phyloP scores from a whole-genome alignment of 2,888 invertebrate genomes.

The Glomeris marginata region DNA sequence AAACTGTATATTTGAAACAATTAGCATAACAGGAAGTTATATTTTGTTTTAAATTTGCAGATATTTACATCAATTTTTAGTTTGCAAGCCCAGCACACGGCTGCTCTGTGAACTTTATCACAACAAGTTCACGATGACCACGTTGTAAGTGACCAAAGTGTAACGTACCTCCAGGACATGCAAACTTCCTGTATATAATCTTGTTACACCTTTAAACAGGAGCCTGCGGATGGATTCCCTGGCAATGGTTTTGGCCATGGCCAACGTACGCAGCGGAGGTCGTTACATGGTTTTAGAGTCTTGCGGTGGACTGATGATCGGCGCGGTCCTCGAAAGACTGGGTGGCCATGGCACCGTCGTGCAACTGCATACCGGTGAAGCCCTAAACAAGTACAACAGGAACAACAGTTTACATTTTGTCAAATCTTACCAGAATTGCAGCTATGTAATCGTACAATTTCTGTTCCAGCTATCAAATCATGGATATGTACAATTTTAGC shows the following conservation, averaged over 20 bases:
- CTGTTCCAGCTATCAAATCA: slow-evolving; percentile 38
- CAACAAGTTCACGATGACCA: slow-evolving; percentile 48
- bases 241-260: slow-evolving; percentile 68
- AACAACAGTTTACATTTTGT: neutral
- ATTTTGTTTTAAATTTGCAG: slow-evolving; percentile 19
- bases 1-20: neutral
- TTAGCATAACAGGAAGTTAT: neutral
- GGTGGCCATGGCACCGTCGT: slow-evolving; percentile 51
- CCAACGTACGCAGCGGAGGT: slow-evolving; percentile 62
- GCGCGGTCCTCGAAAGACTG: slow-evolving; percentile 55
- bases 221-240: slow-evolving; percentile 72
- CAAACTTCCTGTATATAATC: neutral
- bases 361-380: slow-evolving; percentile 65
- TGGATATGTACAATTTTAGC: slow-evolving; percentile 64
- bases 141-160: slow-evolving; percentile 26
- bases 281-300: slow-evolving; percentile 69
- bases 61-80: slow-evolving; percentile 24
- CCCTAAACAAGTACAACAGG: slow-evolving; percentile 44
- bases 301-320: slow-evolving; percentile 67
- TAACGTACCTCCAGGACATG: neutral
- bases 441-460: neutral
- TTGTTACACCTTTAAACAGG: slow-evolving; percentile 23
- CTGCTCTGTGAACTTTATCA: slow-evolving; percentile 73
- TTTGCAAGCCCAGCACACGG: slow-evolving; percentile 64
- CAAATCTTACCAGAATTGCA: neutral